Percentiles rank a stretch among this genome's conserved stretches.
Evolutionary conservation across 2,113 vertebrate genomes (phyloP).

Genomic region (Hystrix brachyura): DNA sequence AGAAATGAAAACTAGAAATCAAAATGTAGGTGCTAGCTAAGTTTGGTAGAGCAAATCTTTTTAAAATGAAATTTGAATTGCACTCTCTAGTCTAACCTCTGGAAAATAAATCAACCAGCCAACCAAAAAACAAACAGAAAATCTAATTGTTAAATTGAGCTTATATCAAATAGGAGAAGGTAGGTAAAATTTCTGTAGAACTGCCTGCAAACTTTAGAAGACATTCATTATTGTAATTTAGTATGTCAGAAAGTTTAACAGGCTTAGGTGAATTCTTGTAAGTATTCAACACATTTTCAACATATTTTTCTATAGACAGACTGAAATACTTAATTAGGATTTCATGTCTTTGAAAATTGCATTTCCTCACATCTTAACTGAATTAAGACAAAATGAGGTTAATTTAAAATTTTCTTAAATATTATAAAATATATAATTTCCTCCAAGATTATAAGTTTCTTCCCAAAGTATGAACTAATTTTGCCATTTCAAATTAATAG

Average conservation of each 20-base stretch:
- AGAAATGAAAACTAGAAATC: not conserved
- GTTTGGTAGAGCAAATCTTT: not conserved
- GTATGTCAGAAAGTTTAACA: constrained; percentile 1
- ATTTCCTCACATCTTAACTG: constrained; percentile 34
- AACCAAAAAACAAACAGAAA: not conserved
- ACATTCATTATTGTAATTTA: constrained; percentile 40
- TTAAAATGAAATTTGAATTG: not conserved
- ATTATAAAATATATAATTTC: constrained; percentile 36
- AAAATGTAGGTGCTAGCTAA: not conserved
- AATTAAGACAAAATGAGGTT: constrained; percentile 48
- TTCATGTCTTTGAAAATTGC: constrained; percentile 42
- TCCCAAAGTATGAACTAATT: not conserved
- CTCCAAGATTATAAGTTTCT: constrained; percentile 31
- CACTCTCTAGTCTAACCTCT: not conserved
- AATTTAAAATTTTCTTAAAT: constrained; percentile 33
- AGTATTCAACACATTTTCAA: constrained; percentile 38
- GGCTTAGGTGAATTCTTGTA: constrained; percentile 6
- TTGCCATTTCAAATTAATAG: constrained; percentile 47
- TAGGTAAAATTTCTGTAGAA: not conserved
- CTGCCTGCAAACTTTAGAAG: not conserved
- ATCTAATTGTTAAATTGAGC: not conserved
- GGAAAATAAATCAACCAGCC: not conserved
- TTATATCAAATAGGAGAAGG: not conserved
- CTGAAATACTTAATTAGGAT: constrained; percentile 19
- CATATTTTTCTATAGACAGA: constrained; percentile 2